Base-by-base conservation (phyloP, 2,797 vertebrate genomes). In the Gallinago solitaria region DNA sequence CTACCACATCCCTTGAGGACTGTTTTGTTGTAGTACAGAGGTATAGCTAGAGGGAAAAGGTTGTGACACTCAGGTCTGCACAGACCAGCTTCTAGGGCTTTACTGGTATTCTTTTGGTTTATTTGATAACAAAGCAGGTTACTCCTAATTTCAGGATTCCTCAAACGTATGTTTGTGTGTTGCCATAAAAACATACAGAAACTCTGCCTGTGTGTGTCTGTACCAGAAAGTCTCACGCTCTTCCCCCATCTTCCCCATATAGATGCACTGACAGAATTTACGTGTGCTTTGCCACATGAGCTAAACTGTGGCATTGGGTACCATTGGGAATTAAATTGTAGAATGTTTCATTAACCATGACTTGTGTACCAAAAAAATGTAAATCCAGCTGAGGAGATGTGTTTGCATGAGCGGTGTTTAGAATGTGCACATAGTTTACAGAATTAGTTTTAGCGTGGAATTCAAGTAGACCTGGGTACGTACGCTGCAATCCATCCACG, bases 201-300 rank as follows among this genome's bases (percentile, higher is more conserved):
- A 27, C 19, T 43, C 20, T 20, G 8, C 17, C 8, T 2, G 0
- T 24, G 14, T 68, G 9, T 76, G 9, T 64, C 6, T 75, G 0
- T 21, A 27, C 3, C 3, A 10, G 9, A 24, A 23, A 73, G 18
- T 43, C 25, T 51, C 23, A 35, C 0, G 0, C 33, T 64, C 13
- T 51, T 57, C 47, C 15, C 19, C 7, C 6, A 6, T 14, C 14
- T 9, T 27, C 45, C 12, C 45, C 18, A 7, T 10, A 30, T 9
- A 30, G 6, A 23, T 33, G 6, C 45, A 25, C 5, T 2, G 39
- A 39, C 9, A 30, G 28, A 77, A 48, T 67, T 79, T 37, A 17
- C 20, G 7, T 69, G 32, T 41, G 8, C 53, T 81, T 70, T 81
- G 43, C 61, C 64, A 1, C 16, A 6, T 51, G 25, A 79, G 21